A percentile compares a stretch with the other conserved stretches of the same genome.
Evolutionary conservation across 2,113 vertebrate genomes (phyloP).

Genomic region (Hoplias malabaricus): DNA sequence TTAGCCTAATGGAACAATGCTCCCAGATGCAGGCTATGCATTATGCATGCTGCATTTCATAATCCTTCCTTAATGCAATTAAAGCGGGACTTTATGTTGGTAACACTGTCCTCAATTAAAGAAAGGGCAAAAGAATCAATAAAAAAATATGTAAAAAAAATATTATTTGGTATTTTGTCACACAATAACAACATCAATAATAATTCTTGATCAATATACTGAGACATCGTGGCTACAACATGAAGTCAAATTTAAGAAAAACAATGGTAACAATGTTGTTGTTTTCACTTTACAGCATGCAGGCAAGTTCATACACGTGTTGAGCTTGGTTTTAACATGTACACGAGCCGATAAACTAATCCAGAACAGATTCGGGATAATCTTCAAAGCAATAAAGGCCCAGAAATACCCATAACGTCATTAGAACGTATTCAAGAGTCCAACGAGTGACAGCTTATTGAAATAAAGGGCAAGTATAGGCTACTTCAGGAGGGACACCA

Average conservation of each 20-base stretch:
- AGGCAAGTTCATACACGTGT: background rate
- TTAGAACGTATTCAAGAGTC: too few relatives aligned
- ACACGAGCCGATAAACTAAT: slow-evolving; percentile 54
- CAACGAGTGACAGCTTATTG: too few relatives aligned
- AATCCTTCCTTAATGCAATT: slow-evolving; percentile 26
- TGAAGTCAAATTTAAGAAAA: too few relatives aligned
- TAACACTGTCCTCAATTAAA: background rate
- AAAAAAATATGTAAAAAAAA: too few relatives aligned
- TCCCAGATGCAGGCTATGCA: slow-evolving; percentile 22
- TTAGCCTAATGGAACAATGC: slow-evolving; percentile 42
- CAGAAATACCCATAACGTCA: slow-evolving; percentile 65
- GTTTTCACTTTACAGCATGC: background rate
- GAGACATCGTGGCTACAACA: too few relatives aligned
- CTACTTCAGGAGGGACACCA: too few relatives aligned
- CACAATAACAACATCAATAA: too few relatives aligned
- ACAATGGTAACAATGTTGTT: background rate
- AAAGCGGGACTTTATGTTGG: background rate
- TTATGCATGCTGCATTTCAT: slow-evolving; percentile 31
- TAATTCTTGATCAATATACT: too few relatives aligned
- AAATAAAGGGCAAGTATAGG: too few relatives aligned
- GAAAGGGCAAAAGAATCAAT: background rate
- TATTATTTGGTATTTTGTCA: too few relatives aligned
- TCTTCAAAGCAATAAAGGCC: slow-evolving; percentile 61
- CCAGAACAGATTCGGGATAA: slow-evolving; percentile 73
- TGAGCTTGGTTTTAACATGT: background rate